Base-by-base conservation (phyloP, 2,113 vertebrate species). In the Brevimyrus niger region DNA sequence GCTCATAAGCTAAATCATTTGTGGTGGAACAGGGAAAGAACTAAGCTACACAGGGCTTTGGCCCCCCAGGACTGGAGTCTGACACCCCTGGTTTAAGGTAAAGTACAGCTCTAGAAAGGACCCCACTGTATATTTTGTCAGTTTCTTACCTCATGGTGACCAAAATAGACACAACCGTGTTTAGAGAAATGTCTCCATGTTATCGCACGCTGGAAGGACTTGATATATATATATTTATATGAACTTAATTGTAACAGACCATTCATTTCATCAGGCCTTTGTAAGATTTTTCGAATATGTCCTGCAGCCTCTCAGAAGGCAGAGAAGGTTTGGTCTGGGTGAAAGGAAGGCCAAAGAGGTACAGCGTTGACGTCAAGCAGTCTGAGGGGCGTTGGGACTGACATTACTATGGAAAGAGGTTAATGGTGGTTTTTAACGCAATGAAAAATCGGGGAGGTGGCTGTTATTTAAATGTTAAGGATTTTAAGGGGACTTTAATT, bases 171-270 rank as follows among this genome's bases (percentile, higher is more conserved):
- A 76, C 73, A 76, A 76, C 82, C 47, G 38, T 84, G 82, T 84
- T 84, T 84, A 84, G 82, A 84, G 38, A 84, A 84, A 84, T 84
- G 82, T 23, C 58, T 44, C n/a, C 17, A 44, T 6, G 61, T 46
- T 48, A 88, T 73, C 27, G n/a, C 46, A n/a, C 13, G 11, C 46
- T 73, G 58, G 65, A 88, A 50, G 15, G 42, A 73, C 65, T 65
- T 48, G 58, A 73, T 48, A 61, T 65, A 88, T 65, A 88, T 31
- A 48, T 42, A 61, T 48, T 69, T 69, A 88, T 48, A 88, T 88
- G 27, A 27, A 88, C 61, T 88, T 50, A 86, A 86, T 86, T 86
- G 85, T 86, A 86, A 86, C 85, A 51, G 85, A 86, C 53, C 55
- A 55, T 88, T 88, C 23, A 47, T 88, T 88, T 47, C 69, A 65